Percentiles rank a stretch among this genome's conserved stretches.
Conservation (phyloP, 92 coral and sea anemone genomes). For the Siderastrea radians region DNA sequence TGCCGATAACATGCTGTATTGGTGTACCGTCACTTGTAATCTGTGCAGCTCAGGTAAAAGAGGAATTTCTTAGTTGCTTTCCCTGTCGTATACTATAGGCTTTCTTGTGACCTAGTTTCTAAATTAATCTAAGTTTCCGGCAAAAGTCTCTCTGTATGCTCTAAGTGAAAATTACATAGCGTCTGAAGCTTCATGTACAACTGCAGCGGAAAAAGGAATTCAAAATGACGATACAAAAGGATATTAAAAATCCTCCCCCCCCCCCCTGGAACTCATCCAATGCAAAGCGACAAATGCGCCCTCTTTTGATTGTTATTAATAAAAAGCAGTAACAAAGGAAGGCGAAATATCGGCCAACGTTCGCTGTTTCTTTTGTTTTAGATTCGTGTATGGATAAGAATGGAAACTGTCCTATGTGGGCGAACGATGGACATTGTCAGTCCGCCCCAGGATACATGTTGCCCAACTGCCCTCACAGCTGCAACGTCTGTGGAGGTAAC, state of each 20-base stretch:
- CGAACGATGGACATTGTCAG: conserved; percentile 51
- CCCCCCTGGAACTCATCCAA: no score
- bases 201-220: neutral
- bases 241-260: no score
- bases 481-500: conserved; percentile 54
- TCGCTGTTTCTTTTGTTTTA: neutral
- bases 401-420: conserved; percentile 59
- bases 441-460: conserved; percentile 34
- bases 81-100: neutral
- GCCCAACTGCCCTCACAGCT: conserved; percentile 56
- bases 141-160: no score
- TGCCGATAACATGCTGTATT: conserved; percentile 65
- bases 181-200: no score
- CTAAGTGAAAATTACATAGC: no score
- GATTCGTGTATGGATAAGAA: conserved; percentile 72
- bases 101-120: no score
- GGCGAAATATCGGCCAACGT: neutral
- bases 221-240: neutral
- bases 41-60: conserved; percentile 81
- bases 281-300: no score
- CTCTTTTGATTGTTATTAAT: no score
- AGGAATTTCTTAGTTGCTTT: neutral
- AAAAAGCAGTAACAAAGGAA: no score
- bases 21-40: conserved; percentile 84
- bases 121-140: no score